Evolutionary conservation across 1,140 invertebrate genomes (phyloP).

Genomic region (Acromyrmex heyeri): DNA sequence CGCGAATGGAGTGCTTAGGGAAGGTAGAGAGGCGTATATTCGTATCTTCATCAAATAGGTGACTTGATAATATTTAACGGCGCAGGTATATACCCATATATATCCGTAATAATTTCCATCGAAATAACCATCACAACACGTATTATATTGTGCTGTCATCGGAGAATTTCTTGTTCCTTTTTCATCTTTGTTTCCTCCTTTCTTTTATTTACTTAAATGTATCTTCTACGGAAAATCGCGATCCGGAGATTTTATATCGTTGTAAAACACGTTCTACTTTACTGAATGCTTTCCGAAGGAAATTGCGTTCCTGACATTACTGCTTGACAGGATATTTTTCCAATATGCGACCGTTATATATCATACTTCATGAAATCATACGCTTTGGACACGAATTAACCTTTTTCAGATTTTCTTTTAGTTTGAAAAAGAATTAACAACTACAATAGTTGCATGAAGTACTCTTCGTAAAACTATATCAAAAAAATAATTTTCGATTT

Average conservation of each 20-base stretch:
- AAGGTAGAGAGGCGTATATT: conserved; percentile 23
- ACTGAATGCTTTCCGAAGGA: conserved; percentile 31
- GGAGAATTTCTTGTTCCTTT: background rate
- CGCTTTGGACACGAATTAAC: background rate
- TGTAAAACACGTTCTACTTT: conserved; percentile 15
- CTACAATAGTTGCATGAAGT: background rate
- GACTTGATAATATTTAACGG: conserved; percentile 47
- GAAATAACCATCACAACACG: background rate
- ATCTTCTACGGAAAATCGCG: background rate
- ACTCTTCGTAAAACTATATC: background rate
- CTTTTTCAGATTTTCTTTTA: background rate
- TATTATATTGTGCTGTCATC: background rate
- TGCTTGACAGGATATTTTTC: conserved; percentile 15
- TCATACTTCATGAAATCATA: background rate
- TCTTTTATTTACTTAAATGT: conserved; percentile 31
- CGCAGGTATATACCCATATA: background rate
- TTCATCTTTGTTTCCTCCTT: background rate
- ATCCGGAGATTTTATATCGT: conserved; percentile 23
- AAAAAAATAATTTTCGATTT: background rate
- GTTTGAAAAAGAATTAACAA: background rate
- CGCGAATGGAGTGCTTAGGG: background rate
- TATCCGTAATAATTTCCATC: conserved; percentile 34
- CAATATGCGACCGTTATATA: background rate
- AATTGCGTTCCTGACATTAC: conserved; percentile 49
- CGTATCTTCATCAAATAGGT: conserved; percentile 31